Conservation (phyloP, 2,888 invertebrate genomes). For the Marasmarcha lunaedactyla region DNA sequence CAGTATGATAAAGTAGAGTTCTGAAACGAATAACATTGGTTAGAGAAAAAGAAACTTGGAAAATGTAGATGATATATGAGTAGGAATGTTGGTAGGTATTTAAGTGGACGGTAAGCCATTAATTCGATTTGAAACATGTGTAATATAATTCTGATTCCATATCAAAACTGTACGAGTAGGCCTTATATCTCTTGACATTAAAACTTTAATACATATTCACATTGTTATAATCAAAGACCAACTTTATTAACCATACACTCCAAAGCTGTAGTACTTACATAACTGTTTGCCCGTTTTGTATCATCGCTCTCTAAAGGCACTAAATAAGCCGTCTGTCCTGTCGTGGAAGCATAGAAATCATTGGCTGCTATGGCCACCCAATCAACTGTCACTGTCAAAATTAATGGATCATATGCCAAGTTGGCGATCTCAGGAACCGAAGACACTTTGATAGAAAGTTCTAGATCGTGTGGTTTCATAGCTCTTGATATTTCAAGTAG, state of each 20-base stretch:
- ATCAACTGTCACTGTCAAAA: conserved; percentile 76
- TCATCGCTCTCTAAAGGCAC: conserved; percentile 78
- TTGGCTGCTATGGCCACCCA: conserved; percentile 88
- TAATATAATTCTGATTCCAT: too few relatives aligned
- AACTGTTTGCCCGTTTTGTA: conserved; percentile 74
- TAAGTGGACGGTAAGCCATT: too few relatives aligned
- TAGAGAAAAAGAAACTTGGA: neutral
- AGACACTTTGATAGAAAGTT: conserved; percentile 80
- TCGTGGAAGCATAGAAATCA: conserved; percentile 83
- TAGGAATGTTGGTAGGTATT: too few relatives aligned
- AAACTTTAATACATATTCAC: too few relatives aligned
- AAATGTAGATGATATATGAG: too few relatives aligned
- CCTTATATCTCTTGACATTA: too few relatives aligned
- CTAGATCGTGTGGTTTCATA: conserved; percentile 71
- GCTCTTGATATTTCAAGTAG: conserved; percentile 74
- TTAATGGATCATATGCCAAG: conserved; percentile 78
- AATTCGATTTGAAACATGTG: too few relatives aligned
- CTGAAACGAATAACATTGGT: conserved; percentile 31
- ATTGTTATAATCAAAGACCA: too few relatives aligned
- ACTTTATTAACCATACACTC: too few relatives aligned
- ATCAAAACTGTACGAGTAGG: too few relatives aligned
- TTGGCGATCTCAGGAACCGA: conserved; percentile 79
- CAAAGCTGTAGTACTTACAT: conserved; percentile 60
- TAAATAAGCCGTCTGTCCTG: conserved; percentile 80
- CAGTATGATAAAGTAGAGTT: conserved; percentile 81